Conservation (phyloP, 2,888 invertebrate species). For the Clitarchus hookeri region DNA sequence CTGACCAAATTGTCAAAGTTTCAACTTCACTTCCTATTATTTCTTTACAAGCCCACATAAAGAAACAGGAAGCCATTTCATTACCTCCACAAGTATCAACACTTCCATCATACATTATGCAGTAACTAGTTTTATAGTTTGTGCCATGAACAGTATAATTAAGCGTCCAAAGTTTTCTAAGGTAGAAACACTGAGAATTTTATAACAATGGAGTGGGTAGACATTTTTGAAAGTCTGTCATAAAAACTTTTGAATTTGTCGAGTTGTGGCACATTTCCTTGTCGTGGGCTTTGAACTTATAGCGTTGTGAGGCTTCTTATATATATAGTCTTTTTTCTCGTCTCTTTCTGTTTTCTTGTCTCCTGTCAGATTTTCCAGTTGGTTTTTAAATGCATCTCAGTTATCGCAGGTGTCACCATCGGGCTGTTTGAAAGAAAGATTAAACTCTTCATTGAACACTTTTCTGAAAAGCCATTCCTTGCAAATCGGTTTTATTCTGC, state of each 20-base stretch:
- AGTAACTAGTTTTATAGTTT: neutral
- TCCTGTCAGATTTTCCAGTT: slow-evolving; percentile 7
- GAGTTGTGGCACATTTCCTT: neutral
- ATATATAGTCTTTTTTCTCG: neutral
- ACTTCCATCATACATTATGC: slow-evolving; percentile 26
- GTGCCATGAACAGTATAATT: slow-evolving; percentile 25
- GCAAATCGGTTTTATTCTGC: neutral
- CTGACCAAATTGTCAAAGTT: slow-evolving; percentile 40
- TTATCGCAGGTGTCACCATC: slow-evolving; percentile 27
- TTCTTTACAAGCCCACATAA: neutral
- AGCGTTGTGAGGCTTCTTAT: neutral
- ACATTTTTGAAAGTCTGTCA: slow-evolving; percentile 25
- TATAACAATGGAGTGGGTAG: slow-evolving; percentile 20
- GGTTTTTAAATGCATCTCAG: slow-evolving; percentile 3
- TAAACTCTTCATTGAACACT: slow-evolving; percentile 21
- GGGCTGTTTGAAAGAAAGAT: neutral
- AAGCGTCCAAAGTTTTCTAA: slow-evolving; percentile 26
- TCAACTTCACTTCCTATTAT: slow-evolving; percentile 23
- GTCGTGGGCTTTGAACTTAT: slow-evolving; percentile 23
- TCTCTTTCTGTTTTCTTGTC: neutral
- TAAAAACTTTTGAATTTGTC: neutral
- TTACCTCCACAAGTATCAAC: slow-evolving; percentile 16
- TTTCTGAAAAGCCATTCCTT: slow-evolving; percentile 24
- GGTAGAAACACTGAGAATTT: slow-evolving; percentile 22
- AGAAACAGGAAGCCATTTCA: slow-evolving; percentile 26